Evolutionary conservation across 2,113 vertebrate species (phyloP).

Genomic region (Rallus limicola): DNA sequence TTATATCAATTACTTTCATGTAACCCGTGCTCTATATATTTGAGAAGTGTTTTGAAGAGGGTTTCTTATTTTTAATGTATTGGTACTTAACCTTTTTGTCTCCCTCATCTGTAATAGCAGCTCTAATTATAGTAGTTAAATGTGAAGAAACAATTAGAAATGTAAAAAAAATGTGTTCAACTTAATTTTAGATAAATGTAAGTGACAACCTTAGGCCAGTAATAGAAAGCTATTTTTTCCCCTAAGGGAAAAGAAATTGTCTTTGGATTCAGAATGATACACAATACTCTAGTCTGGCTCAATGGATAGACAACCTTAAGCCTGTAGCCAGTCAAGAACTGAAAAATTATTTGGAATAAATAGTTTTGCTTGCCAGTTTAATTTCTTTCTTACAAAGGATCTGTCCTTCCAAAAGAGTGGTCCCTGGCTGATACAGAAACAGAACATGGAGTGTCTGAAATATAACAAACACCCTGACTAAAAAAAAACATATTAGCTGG

Average conservation of each 20-base stretch:
- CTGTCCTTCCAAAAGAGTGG: neutral
- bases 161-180: neutral
- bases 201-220: neutral
- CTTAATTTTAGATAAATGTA: neutral
- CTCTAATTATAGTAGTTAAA: neutral
- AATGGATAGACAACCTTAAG: neutral
- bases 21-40: neutral
- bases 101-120: neutral
- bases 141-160: slow-evolving; percentile 27
- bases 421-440: slow-evolving; percentile 6
- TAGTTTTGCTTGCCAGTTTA: neutral
- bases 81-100: slow-evolving; percentile 28
- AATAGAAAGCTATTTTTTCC: neutral
- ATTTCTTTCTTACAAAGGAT: slow-evolving; percentile 26
- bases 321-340: neutral
- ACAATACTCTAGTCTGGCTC: neutral
- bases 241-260: neutral
- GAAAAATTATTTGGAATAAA: neutral
- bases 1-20: neutral
- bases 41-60: neutral
- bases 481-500: neutral
- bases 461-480: neutral
- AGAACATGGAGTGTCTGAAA: neutral
- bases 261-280: neutral
- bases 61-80: neutral